Conservation (phyloP, 2,888 invertebrate species). For the Lottia gigantea region DNA sequence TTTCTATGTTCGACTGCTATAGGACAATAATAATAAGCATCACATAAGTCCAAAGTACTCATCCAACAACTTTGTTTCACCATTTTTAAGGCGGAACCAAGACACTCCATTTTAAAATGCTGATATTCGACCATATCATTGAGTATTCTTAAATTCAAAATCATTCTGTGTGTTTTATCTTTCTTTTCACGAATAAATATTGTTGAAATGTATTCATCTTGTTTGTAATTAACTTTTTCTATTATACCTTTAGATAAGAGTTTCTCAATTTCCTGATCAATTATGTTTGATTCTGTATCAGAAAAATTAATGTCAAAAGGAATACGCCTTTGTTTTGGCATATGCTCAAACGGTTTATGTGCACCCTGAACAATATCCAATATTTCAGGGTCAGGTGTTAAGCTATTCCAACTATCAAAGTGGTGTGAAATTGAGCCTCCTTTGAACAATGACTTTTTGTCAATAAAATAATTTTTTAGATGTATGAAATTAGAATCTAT, state of each 20-base stretch:
- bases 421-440: background rate
- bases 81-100: background rate
- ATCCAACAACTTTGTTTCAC: background rate
- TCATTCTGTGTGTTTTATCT: background rate
- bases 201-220: background rate
- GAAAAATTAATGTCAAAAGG: too few relatives aligned
- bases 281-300: background rate
- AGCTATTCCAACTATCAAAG: background rate
- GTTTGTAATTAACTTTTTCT: background rate
- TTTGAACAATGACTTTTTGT: background rate
- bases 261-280: slow-evolving; percentile 4
- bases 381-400: background rate
- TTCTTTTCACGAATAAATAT: background rate
- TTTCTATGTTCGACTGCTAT: background rate
- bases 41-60: background rate
- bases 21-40: slow-evolving; percentile 8
- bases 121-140: slow-evolving; percentile 3
- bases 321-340: too few relatives aligned
- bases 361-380: too few relatives aligned
- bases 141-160: background rate
- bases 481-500: background rate
- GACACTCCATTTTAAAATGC: slow-evolving; percentile 4
- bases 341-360: too few relatives aligned
- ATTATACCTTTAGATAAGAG: background rate
- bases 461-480: background rate